phyloP scores from a whole-genome alignment of 2,888 invertebrate species.

The Zootermopsis nevadensis region DNA sequence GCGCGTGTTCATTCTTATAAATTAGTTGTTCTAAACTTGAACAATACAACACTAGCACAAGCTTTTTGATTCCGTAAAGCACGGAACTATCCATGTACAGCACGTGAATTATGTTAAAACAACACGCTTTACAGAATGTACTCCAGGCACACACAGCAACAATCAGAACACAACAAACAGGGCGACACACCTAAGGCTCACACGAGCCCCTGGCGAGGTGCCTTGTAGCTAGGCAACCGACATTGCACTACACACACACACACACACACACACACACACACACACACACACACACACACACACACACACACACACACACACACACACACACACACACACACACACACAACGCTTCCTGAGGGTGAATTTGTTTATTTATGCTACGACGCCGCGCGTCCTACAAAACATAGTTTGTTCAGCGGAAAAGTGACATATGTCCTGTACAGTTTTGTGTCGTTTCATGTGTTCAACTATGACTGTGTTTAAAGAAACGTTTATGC shows the following conservation, averaged over 20 bases:
- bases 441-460: no score
- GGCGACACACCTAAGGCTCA: conserved; percentile 9
- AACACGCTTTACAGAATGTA: conserved; percentile 37
- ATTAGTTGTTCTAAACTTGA: conserved; percentile 27
- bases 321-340: conserved; percentile 23
- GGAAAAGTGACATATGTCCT: neutral
- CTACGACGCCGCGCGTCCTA: conserved; percentile 37
- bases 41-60: neutral
- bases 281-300: conserved; percentile 5
- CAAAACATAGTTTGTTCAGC: conserved; percentile 5
- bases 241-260: conserved; percentile 33
- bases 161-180: conserved; percentile 50
- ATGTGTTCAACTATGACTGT: no score
- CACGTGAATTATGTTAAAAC: conserved; percentile 41
- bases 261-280: conserved; percentile 22
- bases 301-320: neutral
- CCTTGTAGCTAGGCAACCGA: conserved; percentile 39
- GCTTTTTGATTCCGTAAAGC: neutral
- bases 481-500: no score
- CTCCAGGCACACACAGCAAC: conserved; percentile 40
- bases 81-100: conserved; percentile 2
- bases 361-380: conserved; percentile 43
- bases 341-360: conserved; percentile 17
- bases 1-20: conserved; percentile 18
- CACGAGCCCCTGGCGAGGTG: conserved; percentile 11